Percentiles rank a stretch among this genome's conserved stretches.
Conservation (phyloP, 2,797 vertebrate genomes). For the Pantherophis vulpinus region DNA sequence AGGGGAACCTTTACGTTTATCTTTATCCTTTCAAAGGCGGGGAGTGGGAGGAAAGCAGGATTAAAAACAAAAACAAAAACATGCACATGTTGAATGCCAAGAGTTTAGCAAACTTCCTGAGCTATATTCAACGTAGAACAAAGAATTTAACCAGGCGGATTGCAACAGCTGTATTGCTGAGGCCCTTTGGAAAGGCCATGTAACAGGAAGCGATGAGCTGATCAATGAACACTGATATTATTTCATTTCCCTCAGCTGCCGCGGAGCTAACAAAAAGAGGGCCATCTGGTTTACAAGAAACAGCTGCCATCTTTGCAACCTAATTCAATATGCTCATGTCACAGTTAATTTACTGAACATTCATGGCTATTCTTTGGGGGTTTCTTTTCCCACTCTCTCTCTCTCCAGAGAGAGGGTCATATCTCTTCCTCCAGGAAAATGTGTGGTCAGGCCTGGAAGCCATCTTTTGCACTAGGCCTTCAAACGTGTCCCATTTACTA, state of each 20-base stretch:
- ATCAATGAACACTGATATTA: background rate
- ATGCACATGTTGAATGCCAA: too few species aligned
- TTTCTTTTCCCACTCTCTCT: background rate
- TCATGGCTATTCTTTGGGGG: conserved; percentile 18
- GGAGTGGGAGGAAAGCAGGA: background rate
- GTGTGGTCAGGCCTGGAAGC: too few species aligned
- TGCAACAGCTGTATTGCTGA: background rate
- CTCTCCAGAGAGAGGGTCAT: background rate
- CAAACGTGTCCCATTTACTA: too few species aligned
- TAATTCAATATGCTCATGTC: conserved; percentile 55
- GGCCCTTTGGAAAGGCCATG: background rate
- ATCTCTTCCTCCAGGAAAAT: background rate
- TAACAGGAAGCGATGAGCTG: background rate
- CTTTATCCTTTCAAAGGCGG: background rate
- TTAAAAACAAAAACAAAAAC: rapidly evolving
- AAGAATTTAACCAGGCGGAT: background rate
- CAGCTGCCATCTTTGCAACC: conserved; percentile 28
- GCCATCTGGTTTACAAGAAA: conserved; percentile 28
- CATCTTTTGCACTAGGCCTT: too few species aligned
- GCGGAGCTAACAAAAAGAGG: background rate
- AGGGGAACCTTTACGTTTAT: background rate
- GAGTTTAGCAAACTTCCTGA: background rate
- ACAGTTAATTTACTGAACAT: conserved; percentile 49
- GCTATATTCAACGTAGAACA: background rate
- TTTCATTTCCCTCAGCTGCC: conserved; percentile 18